A percentile compares a stretch with the other conserved stretches of the same genome.
Conservation (phyloP, 2,797 vertebrate species). For the Pseudotriccus pelzelni region DNA sequence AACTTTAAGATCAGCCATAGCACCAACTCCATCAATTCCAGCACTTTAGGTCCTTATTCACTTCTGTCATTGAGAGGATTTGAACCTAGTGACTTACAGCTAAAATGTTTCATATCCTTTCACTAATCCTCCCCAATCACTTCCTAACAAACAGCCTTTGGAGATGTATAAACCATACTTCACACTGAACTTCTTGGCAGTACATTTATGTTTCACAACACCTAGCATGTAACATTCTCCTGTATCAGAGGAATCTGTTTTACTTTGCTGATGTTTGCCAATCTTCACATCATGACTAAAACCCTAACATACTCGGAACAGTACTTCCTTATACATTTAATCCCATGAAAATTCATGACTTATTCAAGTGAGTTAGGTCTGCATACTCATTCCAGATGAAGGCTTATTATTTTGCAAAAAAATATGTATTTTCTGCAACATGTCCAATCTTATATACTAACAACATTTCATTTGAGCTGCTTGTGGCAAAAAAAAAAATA, state of each 20-base stretch:
- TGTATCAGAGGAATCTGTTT: neutral
- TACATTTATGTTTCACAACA: neutral
- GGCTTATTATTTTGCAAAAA: neutral
- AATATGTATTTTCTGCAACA: neutral
- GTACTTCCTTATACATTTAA: neutral
- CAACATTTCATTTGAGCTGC: neutral
- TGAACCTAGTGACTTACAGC: neutral
- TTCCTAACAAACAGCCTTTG: constrained; percentile 15
- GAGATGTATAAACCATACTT: neutral
- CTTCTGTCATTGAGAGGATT: neutral
- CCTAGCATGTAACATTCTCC: neutral
- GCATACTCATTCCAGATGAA: neutral
- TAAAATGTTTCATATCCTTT: constrained; percentile 34
- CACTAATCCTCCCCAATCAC: neutral
- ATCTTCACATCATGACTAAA: neutral
- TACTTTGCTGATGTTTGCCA: neutral
- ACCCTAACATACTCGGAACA: neutral
- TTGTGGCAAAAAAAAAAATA: neutral
- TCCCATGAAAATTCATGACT: neutral
- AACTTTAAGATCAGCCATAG: neutral
- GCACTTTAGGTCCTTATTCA: neutral
- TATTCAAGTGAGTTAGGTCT: neutral
- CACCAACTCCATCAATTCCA: neutral
- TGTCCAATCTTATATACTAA: neutral
- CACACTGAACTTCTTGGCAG: neutral